A percentile compares a stretch with the other conserved stretches of the same genome.
Evolutionary conservation across 2,888 invertebrate species (phyloP).

Genomic region (Drosophila mettleri): DNA sequence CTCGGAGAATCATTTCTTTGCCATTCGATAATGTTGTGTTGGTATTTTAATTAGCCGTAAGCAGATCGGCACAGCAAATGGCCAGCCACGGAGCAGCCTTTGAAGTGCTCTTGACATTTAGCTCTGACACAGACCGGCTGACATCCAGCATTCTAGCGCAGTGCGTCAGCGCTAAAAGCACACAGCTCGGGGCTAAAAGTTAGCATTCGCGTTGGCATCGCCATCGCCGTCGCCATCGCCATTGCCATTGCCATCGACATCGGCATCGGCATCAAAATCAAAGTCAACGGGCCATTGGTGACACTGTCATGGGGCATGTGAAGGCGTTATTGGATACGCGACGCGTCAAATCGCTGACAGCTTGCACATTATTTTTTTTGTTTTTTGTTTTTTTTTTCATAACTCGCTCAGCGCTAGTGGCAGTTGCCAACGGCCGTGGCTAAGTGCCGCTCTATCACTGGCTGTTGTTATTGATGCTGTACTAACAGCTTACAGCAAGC

Average conservation of each 20-base stretch:
- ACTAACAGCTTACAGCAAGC: slow-evolving; percentile 66
- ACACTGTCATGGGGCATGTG: slow-evolving; percentile 70
- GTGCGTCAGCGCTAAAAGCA: slow-evolving; percentile 59
- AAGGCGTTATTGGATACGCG: slow-evolving; percentile 65
- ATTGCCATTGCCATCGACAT: slow-evolving; percentile 30
- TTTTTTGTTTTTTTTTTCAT: slow-evolving; percentile 63
- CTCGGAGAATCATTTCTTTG: slow-evolving; percentile 14
- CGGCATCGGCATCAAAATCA: slow-evolving; percentile 56
- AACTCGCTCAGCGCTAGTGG: slow-evolving; percentile 20
- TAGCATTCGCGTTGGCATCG: slow-evolving; percentile 16
- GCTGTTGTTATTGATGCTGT: slow-evolving; percentile 7
- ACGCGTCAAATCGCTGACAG: slow-evolving; percentile 64
- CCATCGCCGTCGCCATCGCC: too few relatives aligned
- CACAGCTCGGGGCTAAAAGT: slow-evolving; percentile 12
- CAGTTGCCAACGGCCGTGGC: slow-evolving; percentile 47
- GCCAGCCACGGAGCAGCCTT: slow-evolving; percentile 52
- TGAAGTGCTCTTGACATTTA: slow-evolving; percentile 58
- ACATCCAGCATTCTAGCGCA: slow-evolving; percentile 40
- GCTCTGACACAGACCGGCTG: slow-evolving; percentile 46
- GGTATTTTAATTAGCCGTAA: slow-evolving; percentile 75
- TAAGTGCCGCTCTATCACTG: slow-evolving; percentile 52
- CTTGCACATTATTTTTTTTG: slow-evolving; percentile 69
- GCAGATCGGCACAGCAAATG: slow-evolving; percentile 53
- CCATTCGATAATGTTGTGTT: slow-evolving; percentile 1
- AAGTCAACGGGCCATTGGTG: slow-evolving; percentile 62